Conservation (phyloP, 2,888 invertebrate species). For the Hirudinaria manillensis region DNA sequence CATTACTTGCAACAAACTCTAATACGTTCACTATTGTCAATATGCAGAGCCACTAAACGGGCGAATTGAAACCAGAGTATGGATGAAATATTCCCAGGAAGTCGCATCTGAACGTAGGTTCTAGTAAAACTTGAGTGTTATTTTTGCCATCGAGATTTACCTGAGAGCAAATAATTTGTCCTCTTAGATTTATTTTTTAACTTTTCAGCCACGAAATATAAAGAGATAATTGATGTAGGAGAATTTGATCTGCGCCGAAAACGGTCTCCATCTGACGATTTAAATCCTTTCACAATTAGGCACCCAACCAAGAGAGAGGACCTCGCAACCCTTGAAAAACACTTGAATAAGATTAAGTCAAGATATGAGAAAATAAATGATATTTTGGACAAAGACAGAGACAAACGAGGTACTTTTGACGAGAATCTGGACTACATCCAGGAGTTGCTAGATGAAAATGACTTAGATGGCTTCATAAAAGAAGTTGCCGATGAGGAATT, state of each 20-base stretch:
- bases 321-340: not conserved
- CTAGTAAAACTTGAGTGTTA: not conserved
- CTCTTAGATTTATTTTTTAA: not conserved
- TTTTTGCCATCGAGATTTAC: not conserved
- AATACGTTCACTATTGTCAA: no score
- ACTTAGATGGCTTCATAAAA: not conserved
- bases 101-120: not conserved
- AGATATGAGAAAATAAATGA: not conserved
- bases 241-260: constrained; percentile 7
- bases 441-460: not conserved
- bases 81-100: not conserved
- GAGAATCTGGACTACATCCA: constrained; percentile 5
- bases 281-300: constrained; percentile 12
- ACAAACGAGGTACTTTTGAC: not conserved
- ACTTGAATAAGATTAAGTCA: not conserved
- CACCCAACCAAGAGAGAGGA: not conserved
- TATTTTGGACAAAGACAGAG: not conserved
- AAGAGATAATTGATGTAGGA: constrained; percentile 13
- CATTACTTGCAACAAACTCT: no score
- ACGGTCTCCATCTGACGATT: not conserved
- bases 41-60: not conserved
- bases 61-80: constrained; percentile 9
- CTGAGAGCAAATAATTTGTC: not conserved
- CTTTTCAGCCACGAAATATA: not conserved
- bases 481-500: not conserved